A percentile compares a stretch with the other conserved stretches of the same genome.
phyloP scores from a whole-genome alignment of 1,140 invertebrate species.

The Pristionchus pacificus region DNA sequence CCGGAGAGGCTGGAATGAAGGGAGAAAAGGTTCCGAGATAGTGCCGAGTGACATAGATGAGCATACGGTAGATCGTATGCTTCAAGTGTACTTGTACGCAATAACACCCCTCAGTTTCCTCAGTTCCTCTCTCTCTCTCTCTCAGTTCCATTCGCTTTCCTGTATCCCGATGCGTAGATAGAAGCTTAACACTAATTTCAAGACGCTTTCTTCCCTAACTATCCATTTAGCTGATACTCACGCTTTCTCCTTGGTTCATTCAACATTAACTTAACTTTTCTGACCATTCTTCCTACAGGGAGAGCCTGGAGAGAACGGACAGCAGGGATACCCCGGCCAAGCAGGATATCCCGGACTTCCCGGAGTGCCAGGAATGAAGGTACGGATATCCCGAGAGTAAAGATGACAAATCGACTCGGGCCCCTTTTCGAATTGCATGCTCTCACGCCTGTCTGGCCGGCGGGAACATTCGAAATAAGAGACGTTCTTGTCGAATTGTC shows the following conservation, averaged over 20 bases:
- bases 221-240: not conserved
- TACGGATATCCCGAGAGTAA: too few relatives aligned
- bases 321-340: conserved; percentile 52
- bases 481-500: too few relatives aligned
- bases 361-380: conserved; percentile 53
- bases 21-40: conserved; percentile 50
- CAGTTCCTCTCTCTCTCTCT: too few relatives aligned
- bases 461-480: too few relatives aligned
- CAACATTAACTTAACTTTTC: not conserved
- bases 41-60: not conserved
- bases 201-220: too few relatives aligned
- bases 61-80: not conserved
- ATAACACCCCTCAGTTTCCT: too few relatives aligned
- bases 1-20: conserved; percentile 49
- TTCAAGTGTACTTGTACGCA: not conserved
- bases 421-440: too few relatives aligned
- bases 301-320: conserved; percentile 53
- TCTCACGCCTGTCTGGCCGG: too few relatives aligned
- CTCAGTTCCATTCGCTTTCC: too few relatives aligned
- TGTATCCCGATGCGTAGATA: too few relatives aligned
- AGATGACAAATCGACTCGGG: too few relatives aligned
- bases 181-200: too few relatives aligned
- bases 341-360: conserved; percentile 51
- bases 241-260: not conserved
- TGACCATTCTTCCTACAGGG: conserved; percentile 41